Evolutionary conservation across 2,797 vertebrate species (phyloP).

Genomic region (Crenichthys baileyi): DNA sequence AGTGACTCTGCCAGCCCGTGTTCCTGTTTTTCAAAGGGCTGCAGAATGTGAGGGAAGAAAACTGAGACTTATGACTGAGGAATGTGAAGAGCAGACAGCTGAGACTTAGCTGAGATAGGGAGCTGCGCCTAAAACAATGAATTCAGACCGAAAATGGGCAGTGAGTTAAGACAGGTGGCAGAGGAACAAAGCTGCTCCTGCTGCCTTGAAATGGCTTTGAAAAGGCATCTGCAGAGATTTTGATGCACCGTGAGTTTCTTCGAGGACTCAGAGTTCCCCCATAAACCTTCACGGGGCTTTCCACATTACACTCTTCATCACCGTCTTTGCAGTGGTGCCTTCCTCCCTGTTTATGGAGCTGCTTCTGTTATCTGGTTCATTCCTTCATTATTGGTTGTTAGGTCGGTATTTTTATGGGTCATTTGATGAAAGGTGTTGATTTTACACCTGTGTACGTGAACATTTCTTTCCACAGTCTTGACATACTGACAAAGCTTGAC

Average conservation of each 20-base stretch:
- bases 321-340: background rate
- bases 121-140: conserved; percentile 49
- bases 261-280: conserved; percentile 26
- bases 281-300: conserved; percentile 38
- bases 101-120: conserved; percentile 36
- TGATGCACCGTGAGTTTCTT: conserved; percentile 40
- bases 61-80: conserved; percentile 52
- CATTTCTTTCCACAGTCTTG: conserved; percentile 41
- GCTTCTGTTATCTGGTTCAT: conserved; percentile 33
- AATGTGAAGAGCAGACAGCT: conserved; percentile 59
- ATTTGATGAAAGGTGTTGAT: conserved; percentile 57
- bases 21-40: conserved; percentile 43
- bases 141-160: conserved; percentile 52
- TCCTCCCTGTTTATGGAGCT: conserved; percentile 30
- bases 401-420: conserved; percentile 41
- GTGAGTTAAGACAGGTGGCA: conserved; percentile 54
- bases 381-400: conserved; percentile 20
- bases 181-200: conserved; percentile 57
- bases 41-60: conserved; percentile 64
- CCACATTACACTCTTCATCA: conserved; percentile 7
- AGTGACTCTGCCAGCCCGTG: conserved; percentile 37
- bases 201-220: conserved; percentile 50
- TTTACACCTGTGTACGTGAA: conserved; percentile 40
- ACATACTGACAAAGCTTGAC: conserved; percentile 39
- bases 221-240: conserved; percentile 48